Base-by-base conservation (phyloP, 1,140 invertebrate species). In the Drosophila insularis region DNA sequence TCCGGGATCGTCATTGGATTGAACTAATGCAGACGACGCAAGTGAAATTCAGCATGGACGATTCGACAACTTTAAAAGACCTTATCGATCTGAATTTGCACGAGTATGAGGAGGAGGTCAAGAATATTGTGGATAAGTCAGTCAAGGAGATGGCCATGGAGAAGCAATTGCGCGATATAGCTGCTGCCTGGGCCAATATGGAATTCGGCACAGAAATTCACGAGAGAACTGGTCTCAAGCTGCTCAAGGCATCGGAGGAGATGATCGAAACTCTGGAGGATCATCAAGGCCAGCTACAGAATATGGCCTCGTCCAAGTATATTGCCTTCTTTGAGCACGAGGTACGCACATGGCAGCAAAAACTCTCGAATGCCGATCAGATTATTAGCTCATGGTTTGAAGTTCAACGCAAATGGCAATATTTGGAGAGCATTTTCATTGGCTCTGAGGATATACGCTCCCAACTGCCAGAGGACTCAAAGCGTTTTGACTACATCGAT, bases 131-230 rank as follows among this genome's bases (percentile, higher is more conserved):
- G 0, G 97, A 99, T 87, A 98, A 98, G 90, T 97, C 98, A 3
- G 96, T 98, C 0, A 99, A 99, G 91, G 98, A 99, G 93, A 96
- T 96, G 93, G 95, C 94, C 13, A 99, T 99, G 97, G 98, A 99
- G 91, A 98, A 98, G 91, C 63, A 77, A 37, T 77, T 74, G 54
- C 95, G 95, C 73, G 98, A 99, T 92, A 93, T 99, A 71, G 94
- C 97, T 56, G 93, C 93, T 13, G 97, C 95, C 1, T 99, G 98
- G 98, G 93, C 94, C 4, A 93, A 92, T 4, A 95, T 98, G 94
- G 95, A 97, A 89, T 98, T 98, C 89, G 95, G 96, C 78, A 95
- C 95, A 80, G 95, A 96, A 59, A 73, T 93, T 21, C 97, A 99
- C 86, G 95, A 96, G 7, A 93, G 97, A 59, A 98, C 97, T 0